These are phyloP conservation scores for Chaetophractus vellerosus DNA, from an alignment of 2,797 vertebrate species.

Conservation along the genomic window DNA sequence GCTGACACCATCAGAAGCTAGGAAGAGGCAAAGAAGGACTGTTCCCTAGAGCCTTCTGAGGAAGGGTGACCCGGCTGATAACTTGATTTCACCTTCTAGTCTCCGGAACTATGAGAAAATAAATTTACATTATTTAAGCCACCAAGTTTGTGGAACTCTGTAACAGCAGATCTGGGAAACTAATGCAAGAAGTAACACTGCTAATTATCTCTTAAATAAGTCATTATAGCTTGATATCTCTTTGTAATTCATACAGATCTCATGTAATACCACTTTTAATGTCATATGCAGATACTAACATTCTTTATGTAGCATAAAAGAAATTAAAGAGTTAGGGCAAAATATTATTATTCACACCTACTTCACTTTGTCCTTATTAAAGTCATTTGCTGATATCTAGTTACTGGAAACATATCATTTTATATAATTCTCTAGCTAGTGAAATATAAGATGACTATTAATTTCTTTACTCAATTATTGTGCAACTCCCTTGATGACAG, in stretches of 20 bases:
- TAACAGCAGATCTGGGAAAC: too few species aligned
- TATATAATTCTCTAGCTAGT: neutral
- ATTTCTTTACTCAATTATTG: neutral
- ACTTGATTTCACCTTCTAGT: too few species aligned
- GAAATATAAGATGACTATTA: constrained; percentile 32
- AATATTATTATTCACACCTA: neutral
- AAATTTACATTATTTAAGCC: too few species aligned
- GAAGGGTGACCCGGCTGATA: too few species aligned
- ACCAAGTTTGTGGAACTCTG: too few species aligned
- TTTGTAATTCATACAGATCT: constrained; percentile 77
- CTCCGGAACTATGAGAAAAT: too few species aligned
- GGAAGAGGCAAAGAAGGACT: too few species aligned
- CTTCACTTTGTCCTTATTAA: neutral
- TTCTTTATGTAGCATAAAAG: neutral
- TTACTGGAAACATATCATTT: constrained; percentile 28
- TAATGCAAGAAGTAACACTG: constrained; percentile 50
- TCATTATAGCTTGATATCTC: constrained; percentile 74
- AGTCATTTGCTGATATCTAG: constrained; percentile 15
- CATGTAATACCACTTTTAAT: constrained; percentile 13
- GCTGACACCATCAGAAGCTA: too few species aligned
- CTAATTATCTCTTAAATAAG: constrained; percentile 71
- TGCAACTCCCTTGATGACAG: constrained; percentile 6
- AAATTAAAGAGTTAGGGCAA: neutral
- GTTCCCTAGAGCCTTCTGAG: too few species aligned
- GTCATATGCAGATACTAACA: neutral